Conservation (phyloP, 2,797 vertebrate species). For the Balearica regulorum region DNA sequence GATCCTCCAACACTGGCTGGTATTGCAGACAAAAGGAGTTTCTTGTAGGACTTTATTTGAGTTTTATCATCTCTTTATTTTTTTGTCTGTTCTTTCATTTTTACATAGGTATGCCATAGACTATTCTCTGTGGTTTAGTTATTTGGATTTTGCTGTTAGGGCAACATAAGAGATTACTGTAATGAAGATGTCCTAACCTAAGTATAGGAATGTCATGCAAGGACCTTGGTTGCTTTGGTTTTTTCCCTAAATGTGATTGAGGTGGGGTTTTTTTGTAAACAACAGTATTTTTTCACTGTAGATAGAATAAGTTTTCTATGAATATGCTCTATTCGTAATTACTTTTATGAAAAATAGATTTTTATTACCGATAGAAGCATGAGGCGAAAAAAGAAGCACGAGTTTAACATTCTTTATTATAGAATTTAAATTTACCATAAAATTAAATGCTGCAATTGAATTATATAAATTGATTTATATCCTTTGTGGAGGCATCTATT, state of each 20-base stretch:
- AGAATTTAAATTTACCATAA: background rate
- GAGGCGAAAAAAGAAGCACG: background rate
- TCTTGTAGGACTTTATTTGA: background rate
- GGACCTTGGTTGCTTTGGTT: background rate
- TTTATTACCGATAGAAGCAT: background rate
- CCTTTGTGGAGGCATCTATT: background rate
- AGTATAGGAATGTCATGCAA: background rate
- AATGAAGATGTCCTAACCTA: background rate
- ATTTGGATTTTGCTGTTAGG: background rate
- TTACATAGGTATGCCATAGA: background rate
- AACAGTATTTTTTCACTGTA: background rate
- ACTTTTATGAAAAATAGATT: background rate
- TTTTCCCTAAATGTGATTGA: background rate
- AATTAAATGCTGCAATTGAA: background rate
- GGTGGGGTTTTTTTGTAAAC: background rate
- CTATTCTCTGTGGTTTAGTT: background rate
- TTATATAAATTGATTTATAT: background rate
- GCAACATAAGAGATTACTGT: background rate
- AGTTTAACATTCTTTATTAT: background rate
- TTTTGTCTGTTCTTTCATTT: background rate
- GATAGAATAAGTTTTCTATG: background rate
- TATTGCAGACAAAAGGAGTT: background rate
- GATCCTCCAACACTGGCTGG: background rate
- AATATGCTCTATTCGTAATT: background rate
- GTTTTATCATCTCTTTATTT: background rate